A percentile compares a stretch with the other conserved stretches of the same genome.
Conservation (phyloP, 2,113 vertebrate species). For the Notarius lentiginosus region DNA sequence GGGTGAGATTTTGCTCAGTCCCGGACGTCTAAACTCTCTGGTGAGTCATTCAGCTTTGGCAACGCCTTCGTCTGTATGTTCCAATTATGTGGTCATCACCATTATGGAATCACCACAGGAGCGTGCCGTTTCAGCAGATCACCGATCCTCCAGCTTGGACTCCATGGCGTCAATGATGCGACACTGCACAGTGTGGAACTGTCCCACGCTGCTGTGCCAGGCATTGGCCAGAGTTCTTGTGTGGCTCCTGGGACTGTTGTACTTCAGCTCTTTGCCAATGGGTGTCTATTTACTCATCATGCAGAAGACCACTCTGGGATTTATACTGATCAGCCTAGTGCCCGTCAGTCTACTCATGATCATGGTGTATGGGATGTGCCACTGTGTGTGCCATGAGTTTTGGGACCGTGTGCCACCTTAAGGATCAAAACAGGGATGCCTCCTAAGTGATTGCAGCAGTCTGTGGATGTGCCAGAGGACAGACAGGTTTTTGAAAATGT, state of each 20-base stretch:
- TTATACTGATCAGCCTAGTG: slow-evolving; percentile 92
- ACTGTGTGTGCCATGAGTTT: slow-evolving; percentile 90
- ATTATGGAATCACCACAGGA: slow-evolving; percentile 88
- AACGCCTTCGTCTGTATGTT: slow-evolving; percentile 68
- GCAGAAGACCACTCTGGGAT: slow-evolving; percentile 85
- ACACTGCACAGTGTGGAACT: slow-evolving; percentile 90
- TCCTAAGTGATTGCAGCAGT: neutral
- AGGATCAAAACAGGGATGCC: slow-evolving; percentile 31
- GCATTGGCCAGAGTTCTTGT: slow-evolving; percentile 83
- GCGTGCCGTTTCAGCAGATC: slow-evolving; percentile 70
- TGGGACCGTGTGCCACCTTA: slow-evolving; percentile 85
- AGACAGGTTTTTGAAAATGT: slow-evolving; percentile 15
- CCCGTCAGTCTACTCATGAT: slow-evolving; percentile 89
- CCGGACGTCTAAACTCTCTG: slow-evolving; percentile 80
- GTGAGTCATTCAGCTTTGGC: slow-evolving; percentile 76
- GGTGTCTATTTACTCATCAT: slow-evolving; percentile 94
- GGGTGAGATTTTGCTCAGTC: slow-evolving; percentile 84
- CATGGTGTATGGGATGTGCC: slow-evolving; percentile 91
- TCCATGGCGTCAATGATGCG: slow-evolving; percentile 83
- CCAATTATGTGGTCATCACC: slow-evolving; percentile 90
- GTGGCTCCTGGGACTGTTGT: slow-evolving; percentile 89
- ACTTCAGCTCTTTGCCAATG: slow-evolving; percentile 91
- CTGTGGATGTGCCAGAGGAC: slow-evolving; percentile 2
- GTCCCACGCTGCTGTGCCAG: slow-evolving; percentile 84
- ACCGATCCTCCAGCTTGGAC: slow-evolving; percentile 83